Conservation (phyloP, 1,140 invertebrate genomes). For the Hirudo medicinalis region DNA sequence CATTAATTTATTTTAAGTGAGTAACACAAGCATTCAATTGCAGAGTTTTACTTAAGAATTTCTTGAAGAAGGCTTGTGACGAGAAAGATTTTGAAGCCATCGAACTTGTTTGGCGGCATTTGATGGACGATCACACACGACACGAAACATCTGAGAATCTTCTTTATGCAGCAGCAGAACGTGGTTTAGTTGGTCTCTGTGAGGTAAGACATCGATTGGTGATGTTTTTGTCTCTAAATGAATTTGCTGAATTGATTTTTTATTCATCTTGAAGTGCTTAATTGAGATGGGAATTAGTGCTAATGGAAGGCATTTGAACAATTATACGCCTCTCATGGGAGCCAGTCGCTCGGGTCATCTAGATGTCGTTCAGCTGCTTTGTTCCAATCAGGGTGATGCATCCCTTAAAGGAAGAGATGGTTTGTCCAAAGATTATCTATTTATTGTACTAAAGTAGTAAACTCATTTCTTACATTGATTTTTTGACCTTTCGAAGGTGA, state of each 20-base stretch:
- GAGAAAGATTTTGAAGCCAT: conserved; percentile 2
- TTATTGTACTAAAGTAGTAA: not conserved
- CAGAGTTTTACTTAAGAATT: not conserved
- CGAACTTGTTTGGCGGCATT: not conserved
- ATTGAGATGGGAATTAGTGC: conserved; percentile 4
- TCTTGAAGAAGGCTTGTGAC: conserved; percentile 3
- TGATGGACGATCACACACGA: not conserved
- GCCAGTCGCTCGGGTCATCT: conserved; percentile 96
- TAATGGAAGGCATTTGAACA: conserved; percentile 1
- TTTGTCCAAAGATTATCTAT: not conserved
- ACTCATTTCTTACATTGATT: not conserved
- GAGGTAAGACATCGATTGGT: not conserved
- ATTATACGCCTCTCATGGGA: conserved; percentile 85
- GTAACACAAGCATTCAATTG: no score
- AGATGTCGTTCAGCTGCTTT: conserved; percentile 82
- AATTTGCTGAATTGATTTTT: no score
- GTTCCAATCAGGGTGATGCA: conserved; percentile 93
- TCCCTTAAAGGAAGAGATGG: conserved; percentile 55
- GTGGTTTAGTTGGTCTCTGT: not conserved
- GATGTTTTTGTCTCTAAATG: no score
- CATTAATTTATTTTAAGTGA: no score
- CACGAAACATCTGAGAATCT: conserved; percentile 5
- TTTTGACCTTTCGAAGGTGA: conserved; percentile 7
- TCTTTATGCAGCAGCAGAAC: not conserved
- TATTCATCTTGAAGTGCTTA: not conserved